Evolutionary conservation across 2,797 vertebrate species (phyloP), one percentile per base, ranked within the genome.

Genomic region (Mionectes olivaceus): DNA sequence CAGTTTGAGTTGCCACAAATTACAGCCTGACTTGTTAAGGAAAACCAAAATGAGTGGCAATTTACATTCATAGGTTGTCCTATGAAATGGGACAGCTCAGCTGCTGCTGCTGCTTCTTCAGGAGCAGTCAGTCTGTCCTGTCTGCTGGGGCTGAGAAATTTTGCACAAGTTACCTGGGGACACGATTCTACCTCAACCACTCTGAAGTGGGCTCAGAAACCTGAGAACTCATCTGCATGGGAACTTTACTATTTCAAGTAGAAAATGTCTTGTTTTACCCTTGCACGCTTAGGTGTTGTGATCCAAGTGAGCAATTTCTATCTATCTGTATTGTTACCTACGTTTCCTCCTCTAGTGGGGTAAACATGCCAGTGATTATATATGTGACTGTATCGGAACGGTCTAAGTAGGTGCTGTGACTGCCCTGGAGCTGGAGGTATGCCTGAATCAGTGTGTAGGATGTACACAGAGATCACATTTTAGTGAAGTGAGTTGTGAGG

Each of bases 1-100:
- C 56, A 43, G 78, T 76, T 80, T 41, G 52, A 92, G 57, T 69
- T 96, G 94, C 96, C 93, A 71, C 96, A 96, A 96, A 96, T 96
- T 96, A 70, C 91, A 94, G 87, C 71, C 82, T 92, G 93, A 87
- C 93, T 93, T 87, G 87, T 85, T 92, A 91, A 92, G 93, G 84
- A 81, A 96, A 95, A 93, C 94, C 94, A 92, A 95, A 96, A 96
- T 91, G 89, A 95, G 82, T 41, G 35, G 79, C 87, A 96, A 68
- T 89, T 93, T 87, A 74, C 91, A 80, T 93, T 85, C 64, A 67
- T 91, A 93, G 37, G 35, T 76, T 81, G 63, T 78, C 63, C 67
- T 82, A 30, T 85, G 95, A 85, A 49, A 68, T 89, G 89, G 46
- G 56, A 10, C 77, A 91, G 81, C 60, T 91, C 52, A 49, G 83